Base-by-base conservation (phyloP, 2,797 vertebrate genomes). In the Eutrigla gurnardus region DNA sequence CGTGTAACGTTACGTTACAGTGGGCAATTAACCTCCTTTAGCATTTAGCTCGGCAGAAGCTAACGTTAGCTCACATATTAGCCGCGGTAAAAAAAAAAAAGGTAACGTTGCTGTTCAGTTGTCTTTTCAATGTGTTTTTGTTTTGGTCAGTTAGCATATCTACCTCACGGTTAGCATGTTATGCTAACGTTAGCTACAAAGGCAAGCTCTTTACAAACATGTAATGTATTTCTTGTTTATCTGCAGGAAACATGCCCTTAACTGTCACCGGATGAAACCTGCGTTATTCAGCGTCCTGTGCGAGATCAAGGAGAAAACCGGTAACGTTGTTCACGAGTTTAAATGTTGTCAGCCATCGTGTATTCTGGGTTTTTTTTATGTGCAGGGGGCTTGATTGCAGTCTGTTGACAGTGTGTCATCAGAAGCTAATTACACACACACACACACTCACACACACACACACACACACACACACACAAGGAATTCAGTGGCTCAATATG, bases 211-310 rank as follows among this genome's bases (percentile, higher is more conserved):
- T 17, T 84, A 25, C 1, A 25, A 25, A 25, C 25, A 25, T 25
- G 25, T 25, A 25, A 25, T 25, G 25, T 25, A 25, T 25, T 25
- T 25, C 25, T 62, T 32, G 12, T 75, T 72, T 69, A 4, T 82
- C 46, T 14, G 42, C 94, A 98, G 97, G 96, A 98, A 98, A 93
- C 97, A 98, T 49, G 96, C 97, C 65, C 94, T 98, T 77, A 98
- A 97, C 92, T 98, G 97, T 91, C 97, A 98, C 88, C 94, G 96
- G 46, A 97, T 98, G 97, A 98, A 98, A 86, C 96, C 97, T 40
- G 97, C 97, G 7, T 92, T 98, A 78, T 98, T 97, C 94, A 97
- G 96, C 74, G 97, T 98, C 54, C 92, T 98, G 86, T 98, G 97
- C 72, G 96, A 98, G 86, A 97, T 98, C 83, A 98, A 98, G 88